A percentile compares a stretch with the other conserved stretches of the same genome.
These are phyloP conservation scores for Drymonia ruficornis DNA, from an alignment of 2,888 invertebrate genomes.

Conservation along the genomic window DNA sequence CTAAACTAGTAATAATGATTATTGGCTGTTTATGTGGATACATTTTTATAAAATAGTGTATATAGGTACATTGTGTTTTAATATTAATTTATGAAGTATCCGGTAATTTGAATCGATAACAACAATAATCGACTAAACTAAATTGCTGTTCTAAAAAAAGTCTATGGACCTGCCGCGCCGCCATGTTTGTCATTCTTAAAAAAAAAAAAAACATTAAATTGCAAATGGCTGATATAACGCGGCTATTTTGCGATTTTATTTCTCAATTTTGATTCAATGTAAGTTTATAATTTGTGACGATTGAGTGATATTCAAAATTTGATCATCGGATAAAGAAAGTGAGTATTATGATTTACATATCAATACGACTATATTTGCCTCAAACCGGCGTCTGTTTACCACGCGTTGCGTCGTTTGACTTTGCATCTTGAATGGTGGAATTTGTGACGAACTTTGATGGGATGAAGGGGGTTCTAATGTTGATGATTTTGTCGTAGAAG, in stretches of 20 bases:
- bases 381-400: conserved; percentile 50
- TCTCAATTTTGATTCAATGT: background rate
- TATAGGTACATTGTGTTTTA: no score
- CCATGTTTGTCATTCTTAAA: background rate
- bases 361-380: background rate
- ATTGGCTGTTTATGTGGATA: no score
- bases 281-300: conserved; percentile 15
- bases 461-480: conserved; percentile 5
- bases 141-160: no score
- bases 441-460: conserved; percentile 9
- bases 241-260: conserved; percentile 9
- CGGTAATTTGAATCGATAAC: no score
- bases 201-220: conserved; percentile 26
- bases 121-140: no score
- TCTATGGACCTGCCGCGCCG: no score
- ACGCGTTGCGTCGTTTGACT: conserved; percentile 35
- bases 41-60: no score
- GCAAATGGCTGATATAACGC: conserved; percentile 60
- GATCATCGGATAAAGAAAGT: conserved; percentile 34
- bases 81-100: no score
- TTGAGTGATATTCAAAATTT: conserved; percentile 30
- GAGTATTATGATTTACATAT: conserved; percentile 21
- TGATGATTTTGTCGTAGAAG: conserved; percentile 52
- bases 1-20: no score
- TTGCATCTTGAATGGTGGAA: conserved; percentile 5